Conservation (phyloP, 2,797 vertebrate genomes). For the Acipenser oxyrinchus region DNA sequence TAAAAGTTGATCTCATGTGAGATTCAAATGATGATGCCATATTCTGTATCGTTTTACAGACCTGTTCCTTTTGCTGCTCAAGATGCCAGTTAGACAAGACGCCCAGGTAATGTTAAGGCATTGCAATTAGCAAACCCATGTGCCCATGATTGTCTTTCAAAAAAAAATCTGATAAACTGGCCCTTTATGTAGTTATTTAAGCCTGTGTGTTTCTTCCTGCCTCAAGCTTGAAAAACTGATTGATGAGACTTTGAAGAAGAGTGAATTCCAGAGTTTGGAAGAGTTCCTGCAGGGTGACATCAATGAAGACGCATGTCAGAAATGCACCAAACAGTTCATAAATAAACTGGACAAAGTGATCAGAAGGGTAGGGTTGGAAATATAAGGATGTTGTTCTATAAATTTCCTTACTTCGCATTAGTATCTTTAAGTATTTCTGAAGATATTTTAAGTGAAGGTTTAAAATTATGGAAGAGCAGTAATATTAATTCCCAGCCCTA, state of each 20-base stretch:
- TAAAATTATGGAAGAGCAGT: neutral
- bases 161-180: too few species aligned
- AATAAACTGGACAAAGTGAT: constrained; percentile 79
- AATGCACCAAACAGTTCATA: constrained; percentile 77
- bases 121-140: too few species aligned
- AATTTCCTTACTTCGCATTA: neutral
- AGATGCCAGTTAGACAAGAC: too few species aligned
- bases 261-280: constrained; percentile 58
- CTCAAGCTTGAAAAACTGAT: constrained; percentile 73
- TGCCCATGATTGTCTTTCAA: too few species aligned
- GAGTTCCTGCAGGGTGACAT: constrained; percentile 57
- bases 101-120: too few species aligned
- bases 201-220: constrained; percentile 13
- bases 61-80: too few species aligned
- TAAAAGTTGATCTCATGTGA: too few species aligned
- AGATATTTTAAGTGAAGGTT: neutral
- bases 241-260: constrained; percentile 63
- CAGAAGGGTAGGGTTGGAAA: constrained; percentile 57
- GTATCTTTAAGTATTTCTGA: neutral
- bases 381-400: neutral
- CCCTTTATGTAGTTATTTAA: too few species aligned
- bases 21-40: too few species aligned
- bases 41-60: too few species aligned
- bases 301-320: constrained; percentile 45
- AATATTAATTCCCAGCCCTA: neutral